Conservation (phyloP, 2,888 invertebrate species). For the Gerris lacustris region DNA sequence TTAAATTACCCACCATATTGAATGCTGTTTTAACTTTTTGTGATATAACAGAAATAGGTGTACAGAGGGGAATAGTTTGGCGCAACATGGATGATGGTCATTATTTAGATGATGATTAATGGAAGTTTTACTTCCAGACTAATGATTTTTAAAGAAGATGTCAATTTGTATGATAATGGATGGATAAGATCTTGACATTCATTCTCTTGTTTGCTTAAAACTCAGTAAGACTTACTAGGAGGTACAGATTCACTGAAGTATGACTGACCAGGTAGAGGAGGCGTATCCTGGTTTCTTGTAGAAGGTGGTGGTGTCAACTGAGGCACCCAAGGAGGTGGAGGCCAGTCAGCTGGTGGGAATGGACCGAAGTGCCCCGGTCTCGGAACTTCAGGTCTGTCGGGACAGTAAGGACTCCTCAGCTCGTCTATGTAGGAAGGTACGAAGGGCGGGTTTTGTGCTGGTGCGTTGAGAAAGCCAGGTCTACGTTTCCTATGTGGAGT, state of each 20-base stretch:
- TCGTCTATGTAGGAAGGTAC: conserved; percentile 60
- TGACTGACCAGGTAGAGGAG: conserved; percentile 17
- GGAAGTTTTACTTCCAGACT: too few relatives aligned
- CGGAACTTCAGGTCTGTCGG: conserved; percentile 16
- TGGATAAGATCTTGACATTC: too few relatives aligned
- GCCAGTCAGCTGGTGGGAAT: conserved; percentile 18
- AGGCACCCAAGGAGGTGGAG: conserved; percentile 47
- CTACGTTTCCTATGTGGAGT: conserved; percentile 75
- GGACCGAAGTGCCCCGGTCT: conserved; percentile 17
- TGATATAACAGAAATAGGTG: too few relatives aligned
- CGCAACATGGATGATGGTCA: too few relatives aligned
- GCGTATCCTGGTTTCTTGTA: conserved; percentile 27
- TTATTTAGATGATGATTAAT: too few relatives aligned
- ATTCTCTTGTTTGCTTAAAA: too few relatives aligned
- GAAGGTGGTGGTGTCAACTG: conserved; percentile 43
- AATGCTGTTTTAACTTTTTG: too few relatives aligned
- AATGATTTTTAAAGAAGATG: too few relatives aligned
- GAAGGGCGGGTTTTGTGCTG: conserved; percentile 75
- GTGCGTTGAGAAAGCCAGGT: conserved; percentile 77
- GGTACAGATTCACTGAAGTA: background rate
- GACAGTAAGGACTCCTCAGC: conserved; percentile 5
- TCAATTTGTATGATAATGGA: too few relatives aligned
- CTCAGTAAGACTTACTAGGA: background rate
- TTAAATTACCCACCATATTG: too few relatives aligned
- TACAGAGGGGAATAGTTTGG: too few relatives aligned